These are phyloP conservation scores for Microctonus hyperodae DNA, from an alignment of 2,888 invertebrate species.

Conservation along the genomic window DNA sequence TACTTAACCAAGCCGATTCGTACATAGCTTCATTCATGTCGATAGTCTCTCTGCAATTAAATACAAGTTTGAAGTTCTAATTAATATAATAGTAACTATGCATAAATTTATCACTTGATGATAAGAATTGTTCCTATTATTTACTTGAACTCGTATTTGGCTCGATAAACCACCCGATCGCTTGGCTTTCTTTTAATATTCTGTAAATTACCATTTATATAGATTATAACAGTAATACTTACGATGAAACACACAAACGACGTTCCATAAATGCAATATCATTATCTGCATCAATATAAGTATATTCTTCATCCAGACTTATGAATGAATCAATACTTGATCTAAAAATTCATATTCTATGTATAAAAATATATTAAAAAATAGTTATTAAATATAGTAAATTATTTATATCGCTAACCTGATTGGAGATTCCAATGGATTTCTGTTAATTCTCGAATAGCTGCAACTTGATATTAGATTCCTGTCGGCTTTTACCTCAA, in stretches of 20 bases:
- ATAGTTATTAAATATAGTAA: slow-evolving; percentile 4
- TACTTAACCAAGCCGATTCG: slow-evolving; percentile 32
- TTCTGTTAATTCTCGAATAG: slow-evolving; percentile 9
- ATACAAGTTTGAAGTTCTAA: not conserved
- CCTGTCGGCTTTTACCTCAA: not conserved
- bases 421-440: slow-evolving; percentile 10
- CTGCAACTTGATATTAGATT: slow-evolving; percentile 10
- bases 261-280: slow-evolving; percentile 75
- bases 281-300: slow-evolving; percentile 76
- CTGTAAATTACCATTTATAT: too few relatives aligned
- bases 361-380: not conserved
- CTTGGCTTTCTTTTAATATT: too few relatives aligned
- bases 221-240: too few relatives aligned
- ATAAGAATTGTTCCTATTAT: too few relatives aligned
- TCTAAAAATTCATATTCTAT: slow-evolving; percentile 23
- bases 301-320: slow-evolving; percentile 76
- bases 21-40: slow-evolving; percentile 27
- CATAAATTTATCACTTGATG: not conserved
- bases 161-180: too few relatives aligned
- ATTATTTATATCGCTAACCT: slow-evolving; percentile 5
- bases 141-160: too few relatives aligned
- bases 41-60: slow-evolving; percentile 22
- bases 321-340: slow-evolving; percentile 61
- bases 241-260: slow-evolving; percentile 66
- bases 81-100: not conserved